Evolutionary conservation across 2,797 vertebrate genomes (phyloP), one percentile per base, ranked within the genome.

Genomic region (Protosalanx chinensis): DNA sequence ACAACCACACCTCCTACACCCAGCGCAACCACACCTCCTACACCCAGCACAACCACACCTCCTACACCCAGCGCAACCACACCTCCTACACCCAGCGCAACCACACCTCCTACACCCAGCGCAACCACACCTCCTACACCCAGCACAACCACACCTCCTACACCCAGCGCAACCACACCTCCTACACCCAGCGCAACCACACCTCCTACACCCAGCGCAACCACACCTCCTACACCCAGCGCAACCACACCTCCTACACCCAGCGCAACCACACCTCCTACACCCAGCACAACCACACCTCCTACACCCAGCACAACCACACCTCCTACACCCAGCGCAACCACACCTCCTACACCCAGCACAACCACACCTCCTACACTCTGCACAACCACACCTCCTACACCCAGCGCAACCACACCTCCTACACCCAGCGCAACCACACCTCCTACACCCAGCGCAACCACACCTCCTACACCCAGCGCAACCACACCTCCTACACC

Each of bases 101-200:
- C 51, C 78, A 81, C 80, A 76, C 78, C 83, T 46, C 35, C 35
- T 10, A 27, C 23, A 82, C 82, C 84, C 84, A 60, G 86, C 84
- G 87, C 87, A 85, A 82, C 51, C 78, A 81, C 80, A 27, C 23
- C 23, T 80, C 84, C 77, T 74, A 41, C 35, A 72, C 82, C 84
- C 84, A 60, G 86, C 84, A 88, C 87, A 85, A 82, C 51, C 79
- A 81, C 80, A 27, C 23, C 23, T 27, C 37, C 7, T 10, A 27
- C 23, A 82, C 82, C 84, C 84, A 60, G 86, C 84, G 87, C 87
- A 85, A 82, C 51, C 78, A 81, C 80, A 27, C 23, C 23, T 80
- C 84, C 77, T 74, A 41, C 35, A 72, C 82, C 84, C 84, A 60
- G 86, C 84, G 87, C 87, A 85, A 82, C 51, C 79, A 81, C 80